Evolutionary conservation across 1,140 invertebrate species (phyloP), one percentile per base, ranked within the genome.

Genomic region (Drosophila tropicalis): DNA sequence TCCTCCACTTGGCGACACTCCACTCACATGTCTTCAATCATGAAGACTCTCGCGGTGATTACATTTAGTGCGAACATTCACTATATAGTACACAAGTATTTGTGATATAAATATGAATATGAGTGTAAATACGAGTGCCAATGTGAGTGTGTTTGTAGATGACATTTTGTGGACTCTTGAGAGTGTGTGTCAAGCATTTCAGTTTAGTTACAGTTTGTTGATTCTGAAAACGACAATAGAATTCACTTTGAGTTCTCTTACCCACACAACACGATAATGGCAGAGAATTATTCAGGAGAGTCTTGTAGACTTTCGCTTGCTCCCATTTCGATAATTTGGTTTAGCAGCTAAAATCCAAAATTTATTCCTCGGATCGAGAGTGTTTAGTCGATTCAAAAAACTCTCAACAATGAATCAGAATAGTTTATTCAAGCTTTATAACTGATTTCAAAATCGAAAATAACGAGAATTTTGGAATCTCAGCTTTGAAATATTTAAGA

Each of bases 151-250:
- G n/a, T 17, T 29, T 36, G 12, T 25, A 55, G 60, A 65, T 67
- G 63, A 75, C 72, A 76, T 65, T 70, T 74, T 67, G 71, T 82
- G 72, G 67, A 81, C 68, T 86, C 81, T 69, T 32, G 56, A 40
- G 55, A 57, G 10, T 58, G 10, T 58, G 17, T 40, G 64, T 75
- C 64, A 67, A 64, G 44, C 44, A 22, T 51, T 51, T 62, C 41
- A 79, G 76, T 81, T 91, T 72, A 80, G 90, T 89, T 91, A 86
- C 90, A 91, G 71, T 84, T 91, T 91, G 90, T 86, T 91, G 85
- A 72, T 81, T 91, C 81, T 90, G 85, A 91, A 91, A 91, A 77
- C 77, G 90, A 91, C 85, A 91, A 89, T 80, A 72, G 79, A 72
- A 90, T 85, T 75, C 70, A 74, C 67, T 77, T 77, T 32, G 19